Evolutionary conservation across 2,888 invertebrate species (phyloP).

Genomic region (Acronicta psi): DNA sequence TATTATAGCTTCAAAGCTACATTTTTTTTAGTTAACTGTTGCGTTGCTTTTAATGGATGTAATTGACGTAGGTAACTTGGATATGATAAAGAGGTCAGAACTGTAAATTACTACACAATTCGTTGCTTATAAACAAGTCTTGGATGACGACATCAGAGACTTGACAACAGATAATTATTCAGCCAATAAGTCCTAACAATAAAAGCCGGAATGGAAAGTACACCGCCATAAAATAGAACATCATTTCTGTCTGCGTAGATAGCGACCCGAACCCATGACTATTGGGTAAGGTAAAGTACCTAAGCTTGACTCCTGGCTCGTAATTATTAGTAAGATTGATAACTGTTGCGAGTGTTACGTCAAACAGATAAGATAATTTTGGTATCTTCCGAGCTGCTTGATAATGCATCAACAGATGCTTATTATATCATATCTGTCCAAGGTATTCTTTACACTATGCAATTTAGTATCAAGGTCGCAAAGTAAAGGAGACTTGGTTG

Average conservation of each 20-base stretch:
- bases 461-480: background rate
- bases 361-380: background rate
- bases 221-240: background rate
- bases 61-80: conserved; percentile 32
- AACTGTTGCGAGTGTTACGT: conserved; percentile 4
- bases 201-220: conserved; percentile 2
- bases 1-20: no score
- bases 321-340: background rate
- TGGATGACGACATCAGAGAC: conserved; percentile 33
- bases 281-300: background rate
- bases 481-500: no score
- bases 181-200: conserved; percentile 24
- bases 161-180: conserved; percentile 25
- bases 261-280: background rate
- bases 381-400: conserved; percentile 2
- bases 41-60: conserved; percentile 4
- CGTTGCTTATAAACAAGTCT: conserved; percentile 35
- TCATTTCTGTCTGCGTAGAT: conserved; percentile 1
- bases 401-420: conserved; percentile 29
- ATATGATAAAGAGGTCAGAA: conserved; percentile 51
- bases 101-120: conserved; percentile 25
- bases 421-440: background rate
- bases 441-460: background rate
- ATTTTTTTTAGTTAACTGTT: no score
- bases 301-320: no score